Evolutionary conservation across 1,140 invertebrate genomes (phyloP).

Genomic region (Ceratina japonica): DNA sequence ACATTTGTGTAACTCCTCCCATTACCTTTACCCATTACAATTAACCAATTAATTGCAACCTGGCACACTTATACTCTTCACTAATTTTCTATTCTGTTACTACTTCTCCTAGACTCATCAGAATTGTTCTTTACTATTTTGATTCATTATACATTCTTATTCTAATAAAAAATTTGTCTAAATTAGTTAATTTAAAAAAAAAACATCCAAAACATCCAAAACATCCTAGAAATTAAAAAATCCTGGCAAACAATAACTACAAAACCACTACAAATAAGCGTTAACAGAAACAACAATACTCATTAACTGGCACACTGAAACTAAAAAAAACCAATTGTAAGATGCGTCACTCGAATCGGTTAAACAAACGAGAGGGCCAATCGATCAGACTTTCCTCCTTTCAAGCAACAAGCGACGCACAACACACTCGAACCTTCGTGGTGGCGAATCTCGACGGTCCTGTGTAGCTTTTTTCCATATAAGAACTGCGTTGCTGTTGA

Average conservation of each 20-base stretch:
- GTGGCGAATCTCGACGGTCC: conserved; percentile 56
- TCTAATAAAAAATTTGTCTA: no score
- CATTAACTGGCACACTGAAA: background rate
- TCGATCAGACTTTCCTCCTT: background rate
- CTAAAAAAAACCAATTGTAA: background rate
- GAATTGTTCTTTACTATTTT: no score
- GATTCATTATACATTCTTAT: no score
- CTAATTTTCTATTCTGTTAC: no score
- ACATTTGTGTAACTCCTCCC: no score
- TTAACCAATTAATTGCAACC: no score
- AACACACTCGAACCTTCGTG: conserved; percentile 73
- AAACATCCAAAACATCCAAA: no score
- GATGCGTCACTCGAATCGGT: background rate
- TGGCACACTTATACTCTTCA: no score
- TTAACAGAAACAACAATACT: background rate
- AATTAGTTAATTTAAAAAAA: no score
- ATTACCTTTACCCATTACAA: no score
- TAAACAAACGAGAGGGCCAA: background rate
- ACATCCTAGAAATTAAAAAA: no score
- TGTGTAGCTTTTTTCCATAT: conserved; percentile 68
- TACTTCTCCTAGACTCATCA: no score
- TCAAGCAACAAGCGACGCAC: background rate
- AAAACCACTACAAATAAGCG: background rate
- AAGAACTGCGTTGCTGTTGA: conserved; percentile 67
- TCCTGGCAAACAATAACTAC: background rate